A percentile compares a stretch with the other conserved stretches of the same genome.
Evolutionary conservation across 2,888 invertebrate genomes (phyloP).

Genomic region (Caenorhabditis plicata): DNA sequence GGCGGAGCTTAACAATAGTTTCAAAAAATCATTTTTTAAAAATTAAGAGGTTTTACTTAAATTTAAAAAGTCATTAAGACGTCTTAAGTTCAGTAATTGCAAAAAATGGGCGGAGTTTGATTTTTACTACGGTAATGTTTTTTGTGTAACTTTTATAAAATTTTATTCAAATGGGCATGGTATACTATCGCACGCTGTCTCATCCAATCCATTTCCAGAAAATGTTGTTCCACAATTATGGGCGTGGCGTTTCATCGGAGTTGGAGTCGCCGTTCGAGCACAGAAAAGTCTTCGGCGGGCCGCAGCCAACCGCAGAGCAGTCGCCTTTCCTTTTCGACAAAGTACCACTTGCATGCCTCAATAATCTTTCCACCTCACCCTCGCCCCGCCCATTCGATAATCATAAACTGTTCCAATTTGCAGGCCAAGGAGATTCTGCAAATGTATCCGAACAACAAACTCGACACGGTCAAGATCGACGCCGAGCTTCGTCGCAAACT

Average conservation of each 20-base stretch:
- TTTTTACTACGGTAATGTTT: too few species aligned
- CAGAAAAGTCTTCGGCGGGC: slow-evolving; percentile 57
- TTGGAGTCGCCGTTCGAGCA: slow-evolving; percentile 54
- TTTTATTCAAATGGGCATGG: too few species aligned
- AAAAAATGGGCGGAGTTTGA: too few species aligned
- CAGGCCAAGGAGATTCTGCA: slow-evolving; percentile 32
- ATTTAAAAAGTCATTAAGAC: too few species aligned
- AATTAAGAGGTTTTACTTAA: too few species aligned
- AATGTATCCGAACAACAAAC: slow-evolving; percentile 30
- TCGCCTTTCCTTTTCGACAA: slow-evolving; percentile 63
- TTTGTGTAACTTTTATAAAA: too few species aligned
- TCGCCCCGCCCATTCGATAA: background rate
- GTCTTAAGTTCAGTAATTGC: too few species aligned
- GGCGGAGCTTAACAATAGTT: too few species aligned
- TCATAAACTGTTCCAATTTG: background rate
- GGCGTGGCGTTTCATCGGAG: slow-evolving; percentile 62
- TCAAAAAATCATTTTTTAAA: too few species aligned
- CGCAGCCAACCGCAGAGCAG: slow-evolving; percentile 60
- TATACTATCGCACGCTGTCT: too few species aligned
- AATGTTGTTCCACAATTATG: slow-evolving; percentile 51
- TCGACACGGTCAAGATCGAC: slow-evolving; percentile 19
- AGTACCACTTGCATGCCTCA: slow-evolving; percentile 34
- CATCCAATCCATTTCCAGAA: slow-evolving; percentile 20
- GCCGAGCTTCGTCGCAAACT: slow-evolving; percentile 24
- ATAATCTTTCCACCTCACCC: background rate